Evolutionary conservation across 2,113 vertebrate species (phyloP).

Genomic region (Camelus bactrianus): DNA sequence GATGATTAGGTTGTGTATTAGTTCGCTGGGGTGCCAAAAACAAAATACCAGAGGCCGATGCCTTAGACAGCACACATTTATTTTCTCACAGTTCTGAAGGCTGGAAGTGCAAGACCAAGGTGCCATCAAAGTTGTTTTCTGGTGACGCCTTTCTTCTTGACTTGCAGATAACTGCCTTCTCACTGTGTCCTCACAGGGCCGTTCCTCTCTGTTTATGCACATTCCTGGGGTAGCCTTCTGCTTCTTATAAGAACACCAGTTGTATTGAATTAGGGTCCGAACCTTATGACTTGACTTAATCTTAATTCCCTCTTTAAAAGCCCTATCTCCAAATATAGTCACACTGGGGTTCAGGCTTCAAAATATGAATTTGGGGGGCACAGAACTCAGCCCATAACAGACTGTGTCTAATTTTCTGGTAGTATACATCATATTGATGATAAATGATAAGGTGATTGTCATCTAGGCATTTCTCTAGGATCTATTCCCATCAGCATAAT

Average conservation of each 20-base stretch:
- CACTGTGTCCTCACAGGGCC: not conserved
- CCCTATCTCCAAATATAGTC: not conserved
- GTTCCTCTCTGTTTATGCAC: not conserved
- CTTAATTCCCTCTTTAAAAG: not conserved
- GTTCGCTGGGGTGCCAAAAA: not conserved
- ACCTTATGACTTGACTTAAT: not conserved
- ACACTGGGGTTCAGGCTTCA: not conserved
- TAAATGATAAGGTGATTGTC: not conserved
- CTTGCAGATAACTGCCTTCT: not conserved
- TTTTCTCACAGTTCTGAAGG: not conserved
- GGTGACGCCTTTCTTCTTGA: not conserved
- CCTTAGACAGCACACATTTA: not conserved
- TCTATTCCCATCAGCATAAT: not conserved
- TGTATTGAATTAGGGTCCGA: not conserved
- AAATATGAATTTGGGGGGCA: not conserved
- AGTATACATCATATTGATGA: not conserved
- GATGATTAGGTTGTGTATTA: not conserved
- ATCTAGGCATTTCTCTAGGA: not conserved
- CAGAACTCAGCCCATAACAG: not conserved
- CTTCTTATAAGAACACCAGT: not conserved
- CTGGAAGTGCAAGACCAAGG: not conserved
- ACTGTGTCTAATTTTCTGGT: not conserved
- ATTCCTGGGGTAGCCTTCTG: not conserved
- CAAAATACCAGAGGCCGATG: not conserved
- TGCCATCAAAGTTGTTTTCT: not conserved